Percentiles rank a stretch among this genome's conserved stretches.
Conservation (phyloP, 2,888 invertebrate genomes). For the Rotaria sp. region DNA sequence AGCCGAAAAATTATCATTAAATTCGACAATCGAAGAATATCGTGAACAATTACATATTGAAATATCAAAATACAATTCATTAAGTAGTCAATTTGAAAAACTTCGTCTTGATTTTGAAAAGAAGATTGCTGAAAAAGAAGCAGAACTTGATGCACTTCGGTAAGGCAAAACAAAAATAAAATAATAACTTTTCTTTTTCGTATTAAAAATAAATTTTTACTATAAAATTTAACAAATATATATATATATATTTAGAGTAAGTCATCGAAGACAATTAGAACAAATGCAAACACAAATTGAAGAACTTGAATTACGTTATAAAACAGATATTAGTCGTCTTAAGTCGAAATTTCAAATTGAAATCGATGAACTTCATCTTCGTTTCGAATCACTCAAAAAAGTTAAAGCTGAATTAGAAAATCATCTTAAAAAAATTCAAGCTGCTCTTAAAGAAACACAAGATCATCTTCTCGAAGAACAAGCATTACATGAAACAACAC, state of each 20-base stretch:
- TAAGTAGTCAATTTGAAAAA: slow-evolving; percentile 33
- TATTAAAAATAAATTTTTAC: too few species aligned
- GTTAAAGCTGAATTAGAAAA: slow-evolving; percentile 33
- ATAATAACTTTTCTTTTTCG: too few species aligned
- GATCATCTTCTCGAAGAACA: slow-evolving; percentile 38
- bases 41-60: slow-evolving; percentile 34
- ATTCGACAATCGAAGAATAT: slow-evolving; percentile 34
- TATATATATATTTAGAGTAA: not conserved
- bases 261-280: slow-evolving; percentile 38
- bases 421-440: slow-evolving; percentile 36
- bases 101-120: slow-evolving; percentile 34
- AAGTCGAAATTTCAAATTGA: slow-evolving; percentile 37
- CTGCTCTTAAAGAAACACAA: slow-evolving; percentile 21
- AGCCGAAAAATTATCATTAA: slow-evolving; percentile 34
- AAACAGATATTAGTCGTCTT: slow-evolving; percentile 29
- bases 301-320: slow-evolving; percentile 34
- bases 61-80: slow-evolving; percentile 28
- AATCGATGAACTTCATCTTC: slow-evolving; percentile 33
- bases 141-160: slow-evolving; percentile 32
- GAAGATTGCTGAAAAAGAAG: slow-evolving; percentile 38
- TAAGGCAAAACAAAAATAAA: not conserved
- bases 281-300: slow-evolving; percentile 34
- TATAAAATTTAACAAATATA: too few species aligned
- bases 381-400: slow-evolving; percentile 33
- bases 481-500: slow-evolving; percentile 37